These are phyloP conservation scores for Acropora tenuis DNA, from an alignment of 64 coral and sea anemone genomes.

Conservation along the genomic window DNA sequence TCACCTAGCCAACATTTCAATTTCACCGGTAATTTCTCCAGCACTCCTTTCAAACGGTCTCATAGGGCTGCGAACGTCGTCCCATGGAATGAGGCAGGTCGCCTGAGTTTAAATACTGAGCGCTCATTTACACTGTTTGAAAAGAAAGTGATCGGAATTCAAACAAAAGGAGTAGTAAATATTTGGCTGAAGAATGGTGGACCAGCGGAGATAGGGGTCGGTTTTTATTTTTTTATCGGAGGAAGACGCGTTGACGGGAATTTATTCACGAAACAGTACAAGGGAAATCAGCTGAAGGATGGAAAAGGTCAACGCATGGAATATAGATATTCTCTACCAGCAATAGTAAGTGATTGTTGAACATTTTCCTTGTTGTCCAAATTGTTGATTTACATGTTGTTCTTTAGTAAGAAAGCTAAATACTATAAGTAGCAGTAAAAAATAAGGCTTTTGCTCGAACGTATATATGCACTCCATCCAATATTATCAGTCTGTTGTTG, in stretches of 20 bases:
- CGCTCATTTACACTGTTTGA: conserved; percentile 22
- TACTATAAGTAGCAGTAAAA: no score
- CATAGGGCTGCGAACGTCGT: neutral
- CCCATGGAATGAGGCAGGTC: neutral
- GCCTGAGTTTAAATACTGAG: neutral
- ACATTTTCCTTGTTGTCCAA: no score
- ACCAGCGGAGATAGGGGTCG: neutral
- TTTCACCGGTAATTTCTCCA: neutral
- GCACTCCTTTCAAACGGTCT: neutral
- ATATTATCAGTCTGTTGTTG: no score
- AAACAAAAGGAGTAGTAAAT: neutral
- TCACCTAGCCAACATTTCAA: neutral
- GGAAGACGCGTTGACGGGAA: neutral
- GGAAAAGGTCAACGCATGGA: neutral
- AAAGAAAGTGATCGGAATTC: conserved; percentile 18
- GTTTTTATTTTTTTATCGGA: neutral
- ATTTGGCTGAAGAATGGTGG: neutral
- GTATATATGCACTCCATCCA: no score
- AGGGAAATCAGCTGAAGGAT: neutral
- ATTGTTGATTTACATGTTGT: no score
- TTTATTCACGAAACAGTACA: neutral
- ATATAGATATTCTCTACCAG: neutral
- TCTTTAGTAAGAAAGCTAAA: no score
- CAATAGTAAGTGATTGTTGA: neutral
- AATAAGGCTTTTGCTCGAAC: no score